Percentiles rank a stretch among this genome's conserved stretches.
Conservation (phyloP, 2,797 vertebrate genomes). For the Phrynocephalus guinanensis region DNA sequence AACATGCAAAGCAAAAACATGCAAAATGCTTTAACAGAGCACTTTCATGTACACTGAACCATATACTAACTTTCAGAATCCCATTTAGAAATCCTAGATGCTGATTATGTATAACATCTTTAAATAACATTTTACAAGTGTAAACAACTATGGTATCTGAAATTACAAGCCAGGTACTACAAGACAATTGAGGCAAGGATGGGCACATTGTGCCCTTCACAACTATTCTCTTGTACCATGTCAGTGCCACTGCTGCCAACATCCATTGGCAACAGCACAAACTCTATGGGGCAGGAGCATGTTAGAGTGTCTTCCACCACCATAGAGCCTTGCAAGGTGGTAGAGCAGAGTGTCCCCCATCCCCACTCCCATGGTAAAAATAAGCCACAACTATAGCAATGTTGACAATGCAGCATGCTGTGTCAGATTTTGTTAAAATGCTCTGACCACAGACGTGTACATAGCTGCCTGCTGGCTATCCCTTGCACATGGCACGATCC, state of each 20-base stretch:
- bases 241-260: background rate
- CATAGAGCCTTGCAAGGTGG: too few relatives aligned
- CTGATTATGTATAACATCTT: background rate
- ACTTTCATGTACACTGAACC: constrained; percentile 1
- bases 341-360: too few relatives aligned
- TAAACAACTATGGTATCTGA: background rate
- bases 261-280: too few relatives aligned
- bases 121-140: background rate
- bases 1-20: constrained; percentile 30
- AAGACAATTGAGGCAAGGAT: background rate
- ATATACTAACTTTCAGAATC: background rate
- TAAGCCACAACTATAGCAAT: too few relatives aligned
- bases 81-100: background rate
- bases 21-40: constrained; percentile 24
- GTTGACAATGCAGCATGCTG: too few relatives aligned
- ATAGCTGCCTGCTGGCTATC: too few relatives aligned
- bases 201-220: background rate
- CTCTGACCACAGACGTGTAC: too few relatives aligned
- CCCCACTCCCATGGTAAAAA: too few relatives aligned
- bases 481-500: background rate
- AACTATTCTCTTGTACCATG: background rate
- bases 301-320: too few relatives aligned
- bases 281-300: too few relatives aligned
- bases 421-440: too few relatives aligned
- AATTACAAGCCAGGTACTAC: background rate